Evolutionary conservation across 1,140 invertebrate genomes (phyloP).

Genomic region (Varroa destructor): DNA sequence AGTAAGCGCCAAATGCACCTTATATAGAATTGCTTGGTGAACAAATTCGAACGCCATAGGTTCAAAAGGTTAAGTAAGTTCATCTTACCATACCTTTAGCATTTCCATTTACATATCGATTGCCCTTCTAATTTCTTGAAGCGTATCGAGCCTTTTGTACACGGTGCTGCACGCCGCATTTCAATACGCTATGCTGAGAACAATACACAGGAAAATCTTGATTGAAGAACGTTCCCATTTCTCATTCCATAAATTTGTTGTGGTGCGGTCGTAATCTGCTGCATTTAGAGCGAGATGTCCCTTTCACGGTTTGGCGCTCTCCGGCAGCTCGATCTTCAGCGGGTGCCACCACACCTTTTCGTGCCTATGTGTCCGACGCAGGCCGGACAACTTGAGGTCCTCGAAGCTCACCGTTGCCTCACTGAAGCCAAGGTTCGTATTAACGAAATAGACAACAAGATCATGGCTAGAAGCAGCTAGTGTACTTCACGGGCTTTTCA

Average conservation of each 20-base stretch:
- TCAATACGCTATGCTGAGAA: no score
- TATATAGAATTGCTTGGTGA: no score
- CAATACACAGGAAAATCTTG: not conserved
- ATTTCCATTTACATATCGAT: no score
- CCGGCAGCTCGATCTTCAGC: constrained; percentile 12
- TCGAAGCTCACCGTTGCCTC: constrained; percentile 4
- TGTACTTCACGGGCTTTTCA: no score
- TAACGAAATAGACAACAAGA: not conserved
- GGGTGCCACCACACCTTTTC: constrained; percentile 4
- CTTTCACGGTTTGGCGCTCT: constrained; percentile 2
- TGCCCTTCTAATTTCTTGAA: no score
- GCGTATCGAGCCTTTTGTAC: no score
- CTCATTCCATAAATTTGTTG: not conserved
- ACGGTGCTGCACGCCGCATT: no score
- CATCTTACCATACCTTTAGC: no score
- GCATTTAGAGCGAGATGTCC: not conserved
- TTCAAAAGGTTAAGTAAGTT: no score
- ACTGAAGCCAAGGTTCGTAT: not conserved
- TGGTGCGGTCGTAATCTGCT: not conserved
- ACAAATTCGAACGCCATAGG: no score
- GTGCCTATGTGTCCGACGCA: not conserved
- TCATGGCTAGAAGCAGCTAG: no score
- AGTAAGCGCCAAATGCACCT: not conserved
- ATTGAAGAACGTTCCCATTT: not conserved
- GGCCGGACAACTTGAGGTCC: constrained; percentile 11